A percentile compares a stretch with the other conserved stretches of the same genome.
phyloP scores from a whole-genome alignment of 2,797 vertebrate genomes.

The Mycteria americana region DNA sequence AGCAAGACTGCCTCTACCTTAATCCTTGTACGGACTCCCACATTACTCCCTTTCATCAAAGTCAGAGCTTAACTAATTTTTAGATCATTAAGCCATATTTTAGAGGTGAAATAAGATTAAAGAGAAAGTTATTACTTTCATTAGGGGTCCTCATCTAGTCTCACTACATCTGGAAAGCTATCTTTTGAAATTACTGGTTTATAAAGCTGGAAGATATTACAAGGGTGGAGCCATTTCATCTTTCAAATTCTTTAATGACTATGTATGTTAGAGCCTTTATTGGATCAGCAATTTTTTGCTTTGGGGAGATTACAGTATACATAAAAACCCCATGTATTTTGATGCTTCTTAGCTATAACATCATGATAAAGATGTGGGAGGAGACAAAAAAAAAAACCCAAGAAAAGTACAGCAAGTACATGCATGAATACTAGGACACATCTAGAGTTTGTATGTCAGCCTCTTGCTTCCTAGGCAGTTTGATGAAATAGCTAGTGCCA shows the following conservation, averaged over 20 bases:
- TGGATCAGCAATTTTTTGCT: background rate
- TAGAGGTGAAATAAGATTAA: background rate
- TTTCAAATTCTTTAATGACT: background rate
- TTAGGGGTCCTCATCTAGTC: background rate
- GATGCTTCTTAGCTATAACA: background rate
- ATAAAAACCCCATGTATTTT: background rate
- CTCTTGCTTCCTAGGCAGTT: background rate
- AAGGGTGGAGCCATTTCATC: background rate
- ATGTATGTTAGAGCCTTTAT: background rate
- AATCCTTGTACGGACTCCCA: too few relatives aligned
- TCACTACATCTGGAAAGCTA: background rate
- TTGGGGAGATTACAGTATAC: background rate
- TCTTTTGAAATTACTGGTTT: background rate
- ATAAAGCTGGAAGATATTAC: background rate
- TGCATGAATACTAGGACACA: background rate
- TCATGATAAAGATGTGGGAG: background rate
- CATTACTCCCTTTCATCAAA: too few relatives aligned
- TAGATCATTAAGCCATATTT: background rate
- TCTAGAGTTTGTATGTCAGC: accelerated
- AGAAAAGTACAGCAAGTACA: background rate
- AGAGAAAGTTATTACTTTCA: background rate
- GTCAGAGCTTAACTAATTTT: background rate
- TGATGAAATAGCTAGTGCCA: background rate
- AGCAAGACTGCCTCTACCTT: background rate
- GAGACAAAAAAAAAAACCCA: background rate